Evolutionary conservation across 1,140 invertebrate species (phyloP).

Genomic region (Panagrolaimus sp.): DNA sequence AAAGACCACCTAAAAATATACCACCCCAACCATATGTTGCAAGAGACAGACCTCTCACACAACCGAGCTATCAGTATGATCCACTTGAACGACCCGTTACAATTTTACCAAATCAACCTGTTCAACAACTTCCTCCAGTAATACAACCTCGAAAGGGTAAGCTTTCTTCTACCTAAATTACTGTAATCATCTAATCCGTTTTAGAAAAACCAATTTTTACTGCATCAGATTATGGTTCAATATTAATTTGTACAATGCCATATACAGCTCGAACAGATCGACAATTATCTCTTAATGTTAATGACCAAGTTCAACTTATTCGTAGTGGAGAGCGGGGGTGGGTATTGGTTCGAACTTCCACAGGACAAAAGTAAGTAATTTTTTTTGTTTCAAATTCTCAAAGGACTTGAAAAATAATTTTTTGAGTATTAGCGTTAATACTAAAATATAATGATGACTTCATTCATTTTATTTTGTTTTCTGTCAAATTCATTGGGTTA

Average conservation of each 20-base stretch:
- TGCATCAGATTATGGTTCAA: constrained; percentile 9
- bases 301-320: neutral
- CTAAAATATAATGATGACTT: no score
- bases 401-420: no score
- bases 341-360: constrained; percentile 9
- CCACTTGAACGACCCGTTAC: neutral
- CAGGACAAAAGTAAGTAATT: neutral
- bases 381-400: no score
- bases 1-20: no score
- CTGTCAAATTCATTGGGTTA: no score
- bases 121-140: neutral
- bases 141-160: constrained; percentile 6
- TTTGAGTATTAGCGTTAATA: no score
- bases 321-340: neutral
- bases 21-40: no score
- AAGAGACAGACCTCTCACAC: no score
- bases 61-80: no score
- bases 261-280: neutral
- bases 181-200: neutral
- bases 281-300: neutral
- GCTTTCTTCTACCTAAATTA: neutral
- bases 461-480: no score
- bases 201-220: constrained; percentile 1
- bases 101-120: neutral
- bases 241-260: neutral